Conservation (phyloP, 2,797 vertebrate genomes). For the Fundulus diaphanus region DNA sequence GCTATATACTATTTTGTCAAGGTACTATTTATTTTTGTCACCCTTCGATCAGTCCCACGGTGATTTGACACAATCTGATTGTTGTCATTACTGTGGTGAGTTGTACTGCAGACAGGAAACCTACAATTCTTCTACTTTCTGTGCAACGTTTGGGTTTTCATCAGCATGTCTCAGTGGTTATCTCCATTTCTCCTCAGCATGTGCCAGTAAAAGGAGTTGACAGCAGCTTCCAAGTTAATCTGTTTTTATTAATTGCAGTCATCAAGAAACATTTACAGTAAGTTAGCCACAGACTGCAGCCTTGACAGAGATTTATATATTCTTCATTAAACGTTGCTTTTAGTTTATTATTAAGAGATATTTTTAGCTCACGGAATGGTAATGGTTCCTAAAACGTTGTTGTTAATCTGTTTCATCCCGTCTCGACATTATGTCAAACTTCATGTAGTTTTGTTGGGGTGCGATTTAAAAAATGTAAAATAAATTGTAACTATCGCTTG, state of each 20-base stretch:
- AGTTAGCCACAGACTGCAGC: background rate
- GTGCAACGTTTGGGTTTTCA: too few species aligned
- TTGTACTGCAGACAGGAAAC: background rate
- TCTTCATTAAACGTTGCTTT: background rate
- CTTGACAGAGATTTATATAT: background rate
- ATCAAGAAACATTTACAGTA: background rate
- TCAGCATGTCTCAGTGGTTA: background rate
- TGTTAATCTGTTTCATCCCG: background rate
- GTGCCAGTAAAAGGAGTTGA: background rate
- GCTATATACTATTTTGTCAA: conserved; percentile 8
- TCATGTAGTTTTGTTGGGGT: too few species aligned
- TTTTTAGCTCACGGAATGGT: too few species aligned
- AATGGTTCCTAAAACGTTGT: background rate
- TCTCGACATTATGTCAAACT: too few species aligned
- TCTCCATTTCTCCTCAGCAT: background rate
- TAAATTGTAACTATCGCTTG: too few species aligned
- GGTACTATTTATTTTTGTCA: conserved; percentile 27
- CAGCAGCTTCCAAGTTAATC: background rate
- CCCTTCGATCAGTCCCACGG: background rate
- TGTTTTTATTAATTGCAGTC: background rate
- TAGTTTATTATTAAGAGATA: too few species aligned
- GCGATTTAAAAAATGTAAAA: too few species aligned
- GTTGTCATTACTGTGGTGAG: background rate
- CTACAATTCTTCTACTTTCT: background rate
- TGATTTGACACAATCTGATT: background rate